Conservation (phyloP, 2,113 vertebrate genomes). For the Hymenochirus boettgeri region DNA sequence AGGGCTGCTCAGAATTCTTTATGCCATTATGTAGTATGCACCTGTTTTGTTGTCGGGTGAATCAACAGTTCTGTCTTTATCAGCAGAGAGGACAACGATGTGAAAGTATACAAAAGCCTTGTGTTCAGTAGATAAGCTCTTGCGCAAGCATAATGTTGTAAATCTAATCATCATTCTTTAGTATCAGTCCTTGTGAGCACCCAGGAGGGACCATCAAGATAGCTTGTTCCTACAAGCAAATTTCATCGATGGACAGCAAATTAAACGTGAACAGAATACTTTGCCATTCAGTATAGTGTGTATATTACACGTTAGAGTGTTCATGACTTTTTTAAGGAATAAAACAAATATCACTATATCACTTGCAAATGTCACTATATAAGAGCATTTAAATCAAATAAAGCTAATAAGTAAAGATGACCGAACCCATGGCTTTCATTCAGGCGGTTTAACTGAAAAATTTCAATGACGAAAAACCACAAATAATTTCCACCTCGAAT, state of each 20-base stretch:
- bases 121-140: neutral
- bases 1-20: neutral
- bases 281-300: too few relatives aligned
- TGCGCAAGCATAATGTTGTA: neutral
- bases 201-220: neutral
- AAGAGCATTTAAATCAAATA: too few relatives aligned
- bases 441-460: too few relatives aligned
- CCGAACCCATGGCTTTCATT: too few relatives aligned
- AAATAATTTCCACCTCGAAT: too few relatives aligned
- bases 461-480: too few relatives aligned
- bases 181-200: neutral
- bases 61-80: neutral
- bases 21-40: neutral
- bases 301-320: too few relatives aligned
- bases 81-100: neutral
- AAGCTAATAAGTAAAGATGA: too few relatives aligned
- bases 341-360: too few relatives aligned
- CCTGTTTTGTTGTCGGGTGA: neutral
- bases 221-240: neutral
- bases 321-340: too few relatives aligned
- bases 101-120: neutral
- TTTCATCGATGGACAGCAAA: neutral
- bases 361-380: too few relatives aligned
- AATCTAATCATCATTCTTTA: constrained; percentile 1
- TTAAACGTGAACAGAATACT: too few relatives aligned